A percentile compares a stretch with the other conserved stretches of the same genome.
phyloP scores from a whole-genome alignment of 2,113 vertebrate species.

The Ondatra zibethicus region DNA sequence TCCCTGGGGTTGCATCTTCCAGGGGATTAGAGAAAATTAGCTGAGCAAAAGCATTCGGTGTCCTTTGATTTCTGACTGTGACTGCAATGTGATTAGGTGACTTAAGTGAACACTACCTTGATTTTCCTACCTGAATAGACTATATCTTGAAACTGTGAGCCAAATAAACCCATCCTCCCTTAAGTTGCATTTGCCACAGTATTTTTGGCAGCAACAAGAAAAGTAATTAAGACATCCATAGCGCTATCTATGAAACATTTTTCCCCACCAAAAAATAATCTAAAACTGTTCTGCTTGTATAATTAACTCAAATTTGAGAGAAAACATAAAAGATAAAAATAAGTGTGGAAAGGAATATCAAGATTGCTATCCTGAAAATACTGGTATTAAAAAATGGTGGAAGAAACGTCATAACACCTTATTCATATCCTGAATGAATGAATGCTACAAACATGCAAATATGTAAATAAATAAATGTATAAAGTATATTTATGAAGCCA shows the following conservation, averaged over 20 bases:
- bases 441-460: not conserved
- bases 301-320: not conserved
- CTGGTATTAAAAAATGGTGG: not conserved
- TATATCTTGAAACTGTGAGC: not conserved
- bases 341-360: not conserved
- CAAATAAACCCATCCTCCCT: not conserved
- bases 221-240: not conserved
- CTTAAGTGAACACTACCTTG: no score
- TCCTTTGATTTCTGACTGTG: no score
- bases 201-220: not conserved
- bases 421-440: not conserved
- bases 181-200: not conserved
- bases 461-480: not conserved
- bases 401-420: not conserved
- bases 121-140: no score
- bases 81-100: not conserved
- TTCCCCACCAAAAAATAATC: not conserved
- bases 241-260: not conserved
- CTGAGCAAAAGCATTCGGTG: not conserved
- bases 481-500: not conserved
- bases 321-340: not conserved
- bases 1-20: not conserved
- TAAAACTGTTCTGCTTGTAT: not conserved
- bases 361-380: not conserved
- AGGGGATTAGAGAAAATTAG: not conserved